Conservation (phyloP, 2,797 vertebrate species). For the Anabacerthia variegaticeps region DNA sequence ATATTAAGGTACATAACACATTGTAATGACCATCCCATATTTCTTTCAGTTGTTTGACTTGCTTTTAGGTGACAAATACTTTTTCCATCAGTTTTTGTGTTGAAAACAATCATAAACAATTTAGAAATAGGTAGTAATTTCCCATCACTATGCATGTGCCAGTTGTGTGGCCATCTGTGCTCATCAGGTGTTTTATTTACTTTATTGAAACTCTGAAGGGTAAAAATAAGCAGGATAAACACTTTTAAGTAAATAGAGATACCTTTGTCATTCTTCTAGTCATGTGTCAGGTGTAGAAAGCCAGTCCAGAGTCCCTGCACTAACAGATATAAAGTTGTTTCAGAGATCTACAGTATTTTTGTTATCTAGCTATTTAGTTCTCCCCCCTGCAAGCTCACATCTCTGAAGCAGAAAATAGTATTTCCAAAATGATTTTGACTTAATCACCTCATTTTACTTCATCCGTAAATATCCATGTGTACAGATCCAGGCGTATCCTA, state of each 20-base stretch:
- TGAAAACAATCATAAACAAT: not conserved
- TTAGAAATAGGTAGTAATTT: not conserved
- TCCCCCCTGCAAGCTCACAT: not conserved
- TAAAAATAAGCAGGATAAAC: not conserved
- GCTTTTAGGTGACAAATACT: not conserved
- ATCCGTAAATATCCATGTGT: not conserved
- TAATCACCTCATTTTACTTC: not conserved
- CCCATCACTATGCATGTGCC: rapidly evolving
- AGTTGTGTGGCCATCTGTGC: not conserved
- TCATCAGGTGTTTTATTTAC: not conserved
- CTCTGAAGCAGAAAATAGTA: not conserved
- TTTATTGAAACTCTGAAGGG: not conserved
- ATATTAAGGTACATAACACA: not conserved
- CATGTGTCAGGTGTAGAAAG: not conserved
- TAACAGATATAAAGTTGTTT: not conserved
- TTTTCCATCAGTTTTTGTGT: not conserved
- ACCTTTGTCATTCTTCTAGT: not conserved
- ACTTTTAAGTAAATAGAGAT: not conserved
- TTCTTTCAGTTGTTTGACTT: not conserved
- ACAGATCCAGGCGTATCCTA: not conserved
- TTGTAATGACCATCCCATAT: not conserved
- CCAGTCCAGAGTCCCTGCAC: not conserved
- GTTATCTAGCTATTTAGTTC: not conserved
- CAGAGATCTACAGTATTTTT: not conserved
- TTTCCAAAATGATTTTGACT: not conserved